phyloP scores from a whole-genome alignment of 2,888 invertebrate species.

The Yponomeuta malinellus region DNA sequence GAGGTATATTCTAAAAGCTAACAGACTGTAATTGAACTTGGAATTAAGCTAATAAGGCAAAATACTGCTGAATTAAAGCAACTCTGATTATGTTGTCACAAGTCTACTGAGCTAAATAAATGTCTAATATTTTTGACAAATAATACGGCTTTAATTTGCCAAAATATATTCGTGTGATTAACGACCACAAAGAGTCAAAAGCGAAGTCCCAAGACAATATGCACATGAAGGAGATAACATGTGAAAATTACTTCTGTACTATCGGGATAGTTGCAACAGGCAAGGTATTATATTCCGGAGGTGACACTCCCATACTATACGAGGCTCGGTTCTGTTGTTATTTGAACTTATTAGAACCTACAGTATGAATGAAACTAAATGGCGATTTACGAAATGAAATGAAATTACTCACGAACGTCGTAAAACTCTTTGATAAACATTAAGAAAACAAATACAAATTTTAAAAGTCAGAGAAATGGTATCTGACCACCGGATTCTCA shows the following conservation, averaged over 20 bases:
- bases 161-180: not conserved
- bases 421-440: too few relatives aligned
- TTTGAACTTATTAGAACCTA: not conserved
- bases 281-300: not conserved
- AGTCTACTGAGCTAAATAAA: not conserved
- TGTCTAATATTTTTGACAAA: not conserved
- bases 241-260: conserved; percentile 21
- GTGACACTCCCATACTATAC: not conserved
- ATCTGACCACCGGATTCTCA: too few relatives aligned
- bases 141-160: not conserved
- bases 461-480: too few relatives aligned
- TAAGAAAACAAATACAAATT: too few relatives aligned
- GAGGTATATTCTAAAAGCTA: too few relatives aligned
- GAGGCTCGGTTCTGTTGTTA: not conserved
- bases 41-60: too few relatives aligned
- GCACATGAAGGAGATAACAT: conserved; percentile 1
- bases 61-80: too few relatives aligned
- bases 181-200: not conserved
- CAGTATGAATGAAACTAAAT: too few relatives aligned
- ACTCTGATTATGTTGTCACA: too few relatives aligned
- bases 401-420: too few relatives aligned
- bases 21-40: too few relatives aligned
- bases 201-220: conserved; percentile 20
- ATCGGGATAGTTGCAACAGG: conserved; percentile 15
- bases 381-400: too few relatives aligned